Evolutionary conservation across 2,888 invertebrate genomes (phyloP).

Genomic region (Apocheima hispidaria): DNA sequence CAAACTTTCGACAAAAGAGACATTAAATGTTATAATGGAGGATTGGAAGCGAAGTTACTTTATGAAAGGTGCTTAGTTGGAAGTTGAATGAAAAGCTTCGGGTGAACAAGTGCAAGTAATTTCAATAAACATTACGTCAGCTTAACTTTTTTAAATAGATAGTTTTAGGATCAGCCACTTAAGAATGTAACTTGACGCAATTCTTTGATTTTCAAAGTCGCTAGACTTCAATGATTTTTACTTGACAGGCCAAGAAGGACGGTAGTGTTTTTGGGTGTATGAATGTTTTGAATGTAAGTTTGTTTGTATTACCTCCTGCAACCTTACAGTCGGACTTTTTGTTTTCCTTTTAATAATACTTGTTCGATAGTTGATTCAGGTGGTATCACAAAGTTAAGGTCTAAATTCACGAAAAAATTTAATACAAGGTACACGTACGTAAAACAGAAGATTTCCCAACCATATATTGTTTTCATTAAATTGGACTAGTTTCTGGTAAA

Average conservation of each 20-base stretch:
- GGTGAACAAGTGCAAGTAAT: conserved; percentile 21
- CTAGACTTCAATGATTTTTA: too few relatives aligned
- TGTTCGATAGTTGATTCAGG: too few relatives aligned
- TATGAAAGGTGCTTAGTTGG: conserved; percentile 22
- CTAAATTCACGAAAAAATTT: too few relatives aligned
- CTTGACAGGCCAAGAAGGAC: too few relatives aligned
- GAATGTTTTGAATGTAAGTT: too few relatives aligned
- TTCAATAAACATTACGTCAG: conserved; percentile 17
- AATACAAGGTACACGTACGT: too few relatives aligned
- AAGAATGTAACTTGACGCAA: not conserved
- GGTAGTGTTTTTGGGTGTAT: too few relatives aligned
- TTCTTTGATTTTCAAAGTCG: not conserved
- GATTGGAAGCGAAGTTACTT: not conserved
- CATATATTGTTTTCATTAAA: not conserved
- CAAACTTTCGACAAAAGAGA: conserved; percentile 29
- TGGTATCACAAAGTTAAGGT: too few relatives aligned
- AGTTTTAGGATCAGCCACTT: not conserved
- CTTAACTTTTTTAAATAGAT: conserved; percentile 6
- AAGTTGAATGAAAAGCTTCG: conserved; percentile 28
- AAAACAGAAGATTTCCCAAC: not conserved
- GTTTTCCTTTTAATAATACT: too few relatives aligned
- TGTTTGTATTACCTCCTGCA: too few relatives aligned
- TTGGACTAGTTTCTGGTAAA: not conserved
- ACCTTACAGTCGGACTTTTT: too few relatives aligned
- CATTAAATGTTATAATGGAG: conserved; percentile 18